Base-by-base conservation (phyloP, 2,113 vertebrate species). In the Etheostoma spectabile region DNA sequence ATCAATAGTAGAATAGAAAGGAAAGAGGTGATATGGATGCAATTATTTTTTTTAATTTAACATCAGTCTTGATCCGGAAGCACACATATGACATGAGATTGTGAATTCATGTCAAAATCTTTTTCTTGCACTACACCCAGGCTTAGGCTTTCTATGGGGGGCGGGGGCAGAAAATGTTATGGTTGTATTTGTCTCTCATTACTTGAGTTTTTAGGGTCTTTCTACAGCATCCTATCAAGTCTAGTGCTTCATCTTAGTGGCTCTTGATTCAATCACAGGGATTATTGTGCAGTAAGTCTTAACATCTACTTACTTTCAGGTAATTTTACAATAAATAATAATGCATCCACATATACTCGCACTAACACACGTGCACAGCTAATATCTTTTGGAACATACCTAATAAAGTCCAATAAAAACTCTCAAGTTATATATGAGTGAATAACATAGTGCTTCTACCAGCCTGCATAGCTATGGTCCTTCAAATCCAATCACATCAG, bases 401-500 rank as follows among this genome's bases (percentile, higher is more conserved):
- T 30, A 59, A 77, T 79, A 19, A 62, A 49, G 68, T 67, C 30
- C 48, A 81, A 79, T 68, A 79, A 80, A 49, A 83, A 30, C 22
- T 22, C 55, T 76, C 7, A 55, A 53, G 49, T 83, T 81, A 64
- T 62, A 62, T 80, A 48, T 7, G 53, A 72, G 51, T 73, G 71
- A 73, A 45, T 76, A 64, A 61, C 38, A 46, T 1, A 11, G 75
- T 21, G 56, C 45, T 65, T 82, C 57, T 35, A 27, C 56, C n/a
- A 67, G 45, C 48, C 45, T 76, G 52, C 64, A 35, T 38, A 53
- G 60, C 56, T 76, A n/a, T 4, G 8, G 6, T 53, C 64, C 65
- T 42, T 74, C 46, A 77, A 82, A 89, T 82, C 65, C 79, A 86
- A 84, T 89, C 69, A 80, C 66, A 86, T 87, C 70, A 67, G 7